phyloP scores from a whole-genome alignment of 1,140 invertebrate genomes.

The Agrilus planipennis region DNA sequence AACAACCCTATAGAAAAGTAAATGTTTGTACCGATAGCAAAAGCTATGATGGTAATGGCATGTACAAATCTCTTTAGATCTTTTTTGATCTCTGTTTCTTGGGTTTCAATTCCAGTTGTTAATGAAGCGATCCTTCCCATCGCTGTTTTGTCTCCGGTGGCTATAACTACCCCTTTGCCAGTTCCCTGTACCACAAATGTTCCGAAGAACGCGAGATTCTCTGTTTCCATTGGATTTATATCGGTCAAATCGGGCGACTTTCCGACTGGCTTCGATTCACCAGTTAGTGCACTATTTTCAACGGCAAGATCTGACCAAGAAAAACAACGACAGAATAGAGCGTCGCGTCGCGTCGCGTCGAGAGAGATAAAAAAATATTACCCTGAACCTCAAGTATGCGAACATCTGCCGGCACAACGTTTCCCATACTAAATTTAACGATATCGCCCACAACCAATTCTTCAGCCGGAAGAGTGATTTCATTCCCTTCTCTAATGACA shows the following conservation, averaged over 20 bases:
- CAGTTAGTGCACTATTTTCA: constrained; percentile 53
- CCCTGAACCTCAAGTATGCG: constrained; percentile 53
- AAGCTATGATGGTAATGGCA: constrained; percentile 55
- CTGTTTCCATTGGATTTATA: constrained; percentile 58
- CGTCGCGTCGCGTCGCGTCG: neutral
- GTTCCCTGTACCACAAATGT: constrained; percentile 65
- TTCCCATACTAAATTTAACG: constrained; percentile 56
- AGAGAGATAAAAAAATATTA: constrained; percentile 29
- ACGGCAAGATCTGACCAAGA: constrained; percentile 33
- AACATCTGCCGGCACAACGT: constrained; percentile 61
- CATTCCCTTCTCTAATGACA: constrained; percentile 53
- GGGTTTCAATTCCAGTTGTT: constrained; percentile 52
- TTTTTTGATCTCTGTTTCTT: constrained; percentile 59
- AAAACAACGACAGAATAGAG: too few relatives aligned
- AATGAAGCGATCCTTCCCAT: constrained; percentile 74
- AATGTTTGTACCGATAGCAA: constrained; percentile 60
- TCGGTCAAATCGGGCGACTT: constrained; percentile 45
- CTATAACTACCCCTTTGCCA: constrained; percentile 62
- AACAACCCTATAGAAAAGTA: too few relatives aligned
- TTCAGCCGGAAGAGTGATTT: constrained; percentile 44
- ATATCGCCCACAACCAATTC: constrained; percentile 60
- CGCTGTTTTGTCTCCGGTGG: constrained; percentile 64
- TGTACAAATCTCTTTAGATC: constrained; percentile 69
- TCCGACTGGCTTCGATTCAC: constrained; percentile 58
- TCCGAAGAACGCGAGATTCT: constrained; percentile 64